phyloP scores from a whole-genome alignment of 1,140 invertebrate genomes.

The Drosophila sturtevanti region DNA sequence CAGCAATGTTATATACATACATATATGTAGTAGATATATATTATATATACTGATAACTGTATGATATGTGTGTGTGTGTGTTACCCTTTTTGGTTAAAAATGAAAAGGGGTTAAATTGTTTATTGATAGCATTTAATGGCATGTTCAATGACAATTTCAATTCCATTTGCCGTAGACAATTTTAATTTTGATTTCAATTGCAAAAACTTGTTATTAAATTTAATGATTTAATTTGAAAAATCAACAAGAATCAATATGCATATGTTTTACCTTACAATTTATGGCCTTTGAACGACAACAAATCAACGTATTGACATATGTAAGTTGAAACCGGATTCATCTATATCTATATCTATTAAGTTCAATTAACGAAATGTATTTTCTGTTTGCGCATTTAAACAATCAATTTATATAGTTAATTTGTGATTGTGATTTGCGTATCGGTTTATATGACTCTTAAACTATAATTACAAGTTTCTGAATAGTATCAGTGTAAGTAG shows the following conservation, averaged over 20 bases:
- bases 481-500: no score
- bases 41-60: not conserved
- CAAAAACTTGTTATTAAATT: constrained; percentile 57
- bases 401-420: no score
- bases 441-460: no score
- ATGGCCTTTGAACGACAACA: not conserved
- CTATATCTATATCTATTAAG: no score
- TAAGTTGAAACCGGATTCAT: no score
- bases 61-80: not conserved
- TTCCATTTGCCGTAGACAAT: constrained; percentile 9
- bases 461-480: no score
- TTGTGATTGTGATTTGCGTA: no score
- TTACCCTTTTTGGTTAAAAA: not conserved
- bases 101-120: not conserved
- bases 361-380: no score
- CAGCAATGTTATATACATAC: not conserved
- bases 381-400: no score
- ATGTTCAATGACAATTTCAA: constrained; percentile 8
- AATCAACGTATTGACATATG: not conserved
- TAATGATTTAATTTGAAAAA: constrained; percentile 75
- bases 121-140: not conserved
- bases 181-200: constrained; percentile 30
- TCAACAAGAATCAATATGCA: constrained; percentile 56
- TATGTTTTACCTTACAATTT: constrained; percentile 10
- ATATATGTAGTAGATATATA: not conserved